Evolutionary conservation across 2,113 vertebrate genomes (phyloP).

Genomic region (Romanogobio albipinnatus): DNA sequence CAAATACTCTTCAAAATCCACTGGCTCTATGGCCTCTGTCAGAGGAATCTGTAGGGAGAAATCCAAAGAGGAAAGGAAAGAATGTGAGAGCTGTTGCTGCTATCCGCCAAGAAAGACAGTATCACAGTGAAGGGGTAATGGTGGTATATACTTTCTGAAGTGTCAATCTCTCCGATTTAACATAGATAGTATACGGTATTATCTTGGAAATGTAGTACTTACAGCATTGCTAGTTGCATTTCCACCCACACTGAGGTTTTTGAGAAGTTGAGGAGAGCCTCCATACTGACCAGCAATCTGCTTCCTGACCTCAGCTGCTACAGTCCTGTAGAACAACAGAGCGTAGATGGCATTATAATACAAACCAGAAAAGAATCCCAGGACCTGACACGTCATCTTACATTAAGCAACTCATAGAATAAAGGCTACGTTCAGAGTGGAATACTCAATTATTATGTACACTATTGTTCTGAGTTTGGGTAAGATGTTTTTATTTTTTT

Average conservation of each 20-base stretch:
- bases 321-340: slow-evolving; percentile 80
- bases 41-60: slow-evolving; percentile 85
- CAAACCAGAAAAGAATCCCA: not conserved
- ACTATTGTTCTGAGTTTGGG: not conserved
- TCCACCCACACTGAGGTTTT: slow-evolving; percentile 90
- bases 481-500: too few species aligned
- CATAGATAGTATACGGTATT: not conserved
- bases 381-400: not conserved
- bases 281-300: slow-evolving; percentile 97
- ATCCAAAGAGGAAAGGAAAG: not conserved
- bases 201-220: slow-evolving; percentile 65
- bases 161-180: not conserved
- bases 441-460: not conserved
- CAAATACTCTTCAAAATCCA: slow-evolving; percentile 96
- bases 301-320: slow-evolving; percentile 97
- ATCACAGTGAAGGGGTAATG: not conserved
- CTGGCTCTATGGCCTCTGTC: slow-evolving; percentile 92
- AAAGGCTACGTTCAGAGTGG: not conserved
- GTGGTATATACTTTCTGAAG: not conserved
- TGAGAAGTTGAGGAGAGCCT: slow-evolving; percentile 95
- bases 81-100: not conserved
- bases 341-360: not conserved
- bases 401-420: not conserved
- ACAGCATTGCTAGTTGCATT: slow-evolving; percentile 87
- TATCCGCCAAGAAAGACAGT: not conserved